Percentiles rank a stretch among this genome's conserved stretches.
Conservation (phyloP, 2,113 vertebrate genomes). For the Thamnophis sirtalis region DNA sequence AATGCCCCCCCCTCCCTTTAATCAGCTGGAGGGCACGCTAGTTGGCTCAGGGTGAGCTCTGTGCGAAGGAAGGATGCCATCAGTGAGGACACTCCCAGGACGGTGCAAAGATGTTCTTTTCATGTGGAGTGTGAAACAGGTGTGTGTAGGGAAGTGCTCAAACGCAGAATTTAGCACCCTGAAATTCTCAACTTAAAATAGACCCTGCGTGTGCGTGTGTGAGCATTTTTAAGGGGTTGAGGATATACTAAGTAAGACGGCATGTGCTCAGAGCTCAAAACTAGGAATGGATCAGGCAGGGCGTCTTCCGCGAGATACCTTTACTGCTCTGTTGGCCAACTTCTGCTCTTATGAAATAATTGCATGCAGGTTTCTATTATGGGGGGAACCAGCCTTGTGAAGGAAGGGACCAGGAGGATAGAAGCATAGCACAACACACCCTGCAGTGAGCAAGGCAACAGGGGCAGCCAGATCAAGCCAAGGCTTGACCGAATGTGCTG, state of each 20-base stretch:
- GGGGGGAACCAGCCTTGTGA: not conserved
- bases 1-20: not conserved
- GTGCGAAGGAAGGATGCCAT: not conserved
- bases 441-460: not conserved
- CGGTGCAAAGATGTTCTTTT: not conserved
- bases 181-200: not conserved
- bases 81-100: not conserved
- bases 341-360: not conserved
- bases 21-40: not conserved
- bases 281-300: not conserved
- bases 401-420: not conserved
- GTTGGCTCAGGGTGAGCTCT: not conserved
- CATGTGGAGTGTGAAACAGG: not conserved
- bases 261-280: not conserved
- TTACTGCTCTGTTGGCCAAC: not conserved
- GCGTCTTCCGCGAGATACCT: not conserved
- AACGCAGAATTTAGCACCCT: not conserved
- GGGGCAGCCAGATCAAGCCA: not conserved
- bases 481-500: not conserved
- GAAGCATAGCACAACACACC: not conserved
- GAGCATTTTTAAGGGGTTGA: not conserved
- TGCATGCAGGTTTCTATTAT: not conserved
- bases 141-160: not conserved
- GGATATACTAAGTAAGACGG: not conserved
- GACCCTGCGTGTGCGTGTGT: not conserved